Base-by-base conservation (phyloP, 2,888 invertebrate species). In the Drosophila lacicola region DNA sequence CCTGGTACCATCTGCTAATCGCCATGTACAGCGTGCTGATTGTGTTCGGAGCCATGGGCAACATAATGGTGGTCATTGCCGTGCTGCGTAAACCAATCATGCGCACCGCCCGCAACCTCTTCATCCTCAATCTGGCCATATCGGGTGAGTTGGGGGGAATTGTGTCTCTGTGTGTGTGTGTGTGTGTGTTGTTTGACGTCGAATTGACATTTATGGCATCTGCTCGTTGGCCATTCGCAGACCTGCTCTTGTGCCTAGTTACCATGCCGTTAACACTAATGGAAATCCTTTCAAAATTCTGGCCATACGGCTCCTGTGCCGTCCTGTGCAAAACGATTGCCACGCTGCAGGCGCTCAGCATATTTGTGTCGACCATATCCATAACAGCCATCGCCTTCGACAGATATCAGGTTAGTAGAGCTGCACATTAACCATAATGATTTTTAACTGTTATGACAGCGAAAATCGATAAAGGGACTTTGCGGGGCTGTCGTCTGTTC, bases 321-420 rank as follows among this genome's bases (percentile, higher is more conserved):
- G 93, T 95, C 75, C 93, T 96, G 58, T 98, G 98, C 92, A 98
- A 98, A 92, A 94, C 97, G 76, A 96, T 97, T 76, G 96, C 97
- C 0, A 96, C 96, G 70, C 94, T 97, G 50, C 97, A 98, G 91
- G 98, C 97, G 0, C 96, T 96, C 72, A 98, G 97, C 87, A 97
- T 98, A 80, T 98, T 97, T 91, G 97, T 98, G 0, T 98, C 98
- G 0, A 98, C 98, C 1, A 97, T 98, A 90, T 97, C 97, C 76
- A 98, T 98, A 82, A 97, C 98, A 4, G 98, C 98, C 9, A 98
- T 98, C 79, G 96, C 97, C 29, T 93, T 97, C 91, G 97, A 97
- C 90, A 94, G 97, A 93, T 96, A 96, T 92, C 96, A 96, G 94
- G 95, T 95, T 90, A 91, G 82, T 74, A 61, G 9, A 29, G 25